These are phyloP conservation scores for Polylopha cassiicola DNA, from an alignment of 2,888 invertebrate species.

Conservation along the genomic window DNA sequence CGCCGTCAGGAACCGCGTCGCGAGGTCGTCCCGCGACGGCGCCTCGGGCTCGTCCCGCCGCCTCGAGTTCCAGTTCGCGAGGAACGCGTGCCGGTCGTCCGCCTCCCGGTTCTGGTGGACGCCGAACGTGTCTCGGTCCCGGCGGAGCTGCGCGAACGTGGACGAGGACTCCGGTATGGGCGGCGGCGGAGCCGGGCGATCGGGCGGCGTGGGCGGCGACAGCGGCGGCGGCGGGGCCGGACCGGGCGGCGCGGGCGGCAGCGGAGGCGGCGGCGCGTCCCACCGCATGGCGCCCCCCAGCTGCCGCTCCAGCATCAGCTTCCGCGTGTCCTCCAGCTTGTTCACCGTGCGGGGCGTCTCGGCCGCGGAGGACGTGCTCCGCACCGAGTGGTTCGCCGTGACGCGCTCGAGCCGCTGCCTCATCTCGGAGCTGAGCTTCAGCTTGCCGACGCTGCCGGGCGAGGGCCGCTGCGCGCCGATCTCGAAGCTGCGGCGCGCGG, in stretches of 20 bases:
- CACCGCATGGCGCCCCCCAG: slow-evolving; percentile 82
- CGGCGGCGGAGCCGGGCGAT: slow-evolving; percentile 78
- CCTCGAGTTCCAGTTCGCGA: slow-evolving; percentile 71
- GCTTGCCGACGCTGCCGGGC: slow-evolving; percentile 92
- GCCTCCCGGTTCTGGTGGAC: slow-evolving; percentile 82
- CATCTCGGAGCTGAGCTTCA: slow-evolving; percentile 95
- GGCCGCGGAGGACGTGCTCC: slow-evolving; percentile 83
- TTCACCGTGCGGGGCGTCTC: slow-evolving; percentile 85
- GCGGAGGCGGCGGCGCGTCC: slow-evolving; percentile 82
- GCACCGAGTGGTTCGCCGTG: slow-evolving; percentile 91
- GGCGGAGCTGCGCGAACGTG: slow-evolving; percentile 81
- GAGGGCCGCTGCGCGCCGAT: slow-evolving; percentile 88
- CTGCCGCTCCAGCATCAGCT: slow-evolving; percentile 90
- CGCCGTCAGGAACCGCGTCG: slow-evolving; percentile 61
- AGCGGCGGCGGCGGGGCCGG: slow-evolving; percentile 81
- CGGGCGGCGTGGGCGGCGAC: slow-evolving; percentile 73
- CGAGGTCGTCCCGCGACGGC: slow-evolving; percentile 56
- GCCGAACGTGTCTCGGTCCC: slow-evolving; percentile 84
- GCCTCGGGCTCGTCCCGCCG: slow-evolving; percentile 62
- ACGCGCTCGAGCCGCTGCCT: slow-evolving; percentile 91
- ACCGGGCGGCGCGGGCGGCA: slow-evolving; percentile 78
- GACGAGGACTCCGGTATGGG: slow-evolving; percentile 77
- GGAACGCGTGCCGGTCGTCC: slow-evolving; percentile 72
- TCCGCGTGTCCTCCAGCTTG: slow-evolving; percentile 91
- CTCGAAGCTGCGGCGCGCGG: slow-evolving; percentile 82